A percentile compares a stretch with the other conserved stretches of the same genome.
phyloP scores from a whole-genome alignment of 2,888 invertebrate species.

The Drosophila cognata region DNA sequence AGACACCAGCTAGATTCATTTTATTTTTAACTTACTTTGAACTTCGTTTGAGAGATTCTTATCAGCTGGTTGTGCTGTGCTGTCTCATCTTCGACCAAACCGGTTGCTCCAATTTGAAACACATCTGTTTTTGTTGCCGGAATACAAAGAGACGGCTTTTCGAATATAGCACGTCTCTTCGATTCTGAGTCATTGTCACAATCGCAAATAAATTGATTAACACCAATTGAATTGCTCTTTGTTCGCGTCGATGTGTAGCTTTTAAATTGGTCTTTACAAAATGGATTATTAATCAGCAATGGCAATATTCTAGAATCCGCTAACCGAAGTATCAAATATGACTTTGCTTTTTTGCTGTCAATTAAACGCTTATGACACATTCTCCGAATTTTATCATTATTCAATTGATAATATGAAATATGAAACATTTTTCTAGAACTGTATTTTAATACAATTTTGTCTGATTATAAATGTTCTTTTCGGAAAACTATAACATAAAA shows the following conservation, averaged over 20 bases:
- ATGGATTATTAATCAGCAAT: neutral
- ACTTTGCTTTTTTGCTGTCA: neutral
- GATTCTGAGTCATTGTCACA: constrained; percentile 24
- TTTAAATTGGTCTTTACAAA: neutral
- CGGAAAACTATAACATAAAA: neutral
- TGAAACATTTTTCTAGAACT: neutral
- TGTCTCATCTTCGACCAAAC: constrained; percentile 12
- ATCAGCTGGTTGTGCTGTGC: constrained; percentile 6
- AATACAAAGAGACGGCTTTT: neutral
- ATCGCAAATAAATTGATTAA: constrained; percentile 27
- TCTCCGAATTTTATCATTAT: neutral
- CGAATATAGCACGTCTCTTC: constrained; percentile 15
- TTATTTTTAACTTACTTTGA: neutral
- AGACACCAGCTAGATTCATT: constrained; percentile 9
- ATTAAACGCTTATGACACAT: neutral
- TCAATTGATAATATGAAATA: neutral
- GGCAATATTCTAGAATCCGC: neutral
- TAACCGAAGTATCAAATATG: neutral
- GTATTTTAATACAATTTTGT: neutral
- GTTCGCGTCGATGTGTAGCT: neutral
- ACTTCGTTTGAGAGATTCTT: constrained; percentile 13
- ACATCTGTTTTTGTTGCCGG: neutral
- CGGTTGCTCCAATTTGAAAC: constrained; percentile 18
- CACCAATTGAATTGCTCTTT: constrained; percentile 8
- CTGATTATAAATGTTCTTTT: neutral